These are phyloP conservation scores for Ctena decussata DNA, from an alignment of 2,888 invertebrate species.

Conservation along the genomic window DNA sequence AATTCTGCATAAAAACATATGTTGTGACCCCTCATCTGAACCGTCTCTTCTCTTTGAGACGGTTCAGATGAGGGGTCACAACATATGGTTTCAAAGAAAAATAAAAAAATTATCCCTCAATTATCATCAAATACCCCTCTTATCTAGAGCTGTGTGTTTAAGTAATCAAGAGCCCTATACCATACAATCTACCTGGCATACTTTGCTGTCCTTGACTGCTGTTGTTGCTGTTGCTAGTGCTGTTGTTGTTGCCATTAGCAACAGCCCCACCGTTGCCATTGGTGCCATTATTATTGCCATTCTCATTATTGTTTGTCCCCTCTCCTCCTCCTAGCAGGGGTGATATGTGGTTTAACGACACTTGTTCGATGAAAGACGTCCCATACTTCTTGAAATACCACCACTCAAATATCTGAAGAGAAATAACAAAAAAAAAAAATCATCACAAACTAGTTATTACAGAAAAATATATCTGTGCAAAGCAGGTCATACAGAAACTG, in stretches of 20 bases:
- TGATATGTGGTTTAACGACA: constrained; percentile 97
- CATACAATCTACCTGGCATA: constrained; percentile 72
- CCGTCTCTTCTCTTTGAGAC: too few species aligned
- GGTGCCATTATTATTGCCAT: constrained; percentile 60
- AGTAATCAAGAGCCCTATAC: not conserved
- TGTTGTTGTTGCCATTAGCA: constrained; percentile 57
- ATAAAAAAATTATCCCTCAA: too few species aligned
- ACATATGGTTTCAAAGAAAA: too few species aligned
- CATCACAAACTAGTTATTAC: too few species aligned
- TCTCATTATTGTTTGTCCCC: constrained; percentile 62
- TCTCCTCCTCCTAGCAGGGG: constrained; percentile 93
- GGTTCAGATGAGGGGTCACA: too few species aligned
- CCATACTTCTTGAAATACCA: constrained; percentile 99
- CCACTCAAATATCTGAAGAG: constrained; percentile 95
- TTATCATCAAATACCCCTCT: not conserved
- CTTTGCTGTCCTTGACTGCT: constrained; percentile 64
- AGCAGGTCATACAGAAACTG: too few species aligned
- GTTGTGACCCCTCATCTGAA: too few species aligned
- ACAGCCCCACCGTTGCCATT: constrained; percentile 52
- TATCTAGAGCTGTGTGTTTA: not conserved
- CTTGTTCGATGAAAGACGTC: constrained; percentile 98
- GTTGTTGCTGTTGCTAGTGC: constrained; percentile 52
- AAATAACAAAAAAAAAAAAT: too few species aligned
- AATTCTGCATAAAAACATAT: too few species aligned
- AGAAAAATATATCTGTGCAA: too few species aligned